Percentiles rank a stretch among this genome's conserved stretches.
phyloP scores from a whole-genome alignment of 2,113 vertebrate species.

The Pogona vitticeps region DNA sequence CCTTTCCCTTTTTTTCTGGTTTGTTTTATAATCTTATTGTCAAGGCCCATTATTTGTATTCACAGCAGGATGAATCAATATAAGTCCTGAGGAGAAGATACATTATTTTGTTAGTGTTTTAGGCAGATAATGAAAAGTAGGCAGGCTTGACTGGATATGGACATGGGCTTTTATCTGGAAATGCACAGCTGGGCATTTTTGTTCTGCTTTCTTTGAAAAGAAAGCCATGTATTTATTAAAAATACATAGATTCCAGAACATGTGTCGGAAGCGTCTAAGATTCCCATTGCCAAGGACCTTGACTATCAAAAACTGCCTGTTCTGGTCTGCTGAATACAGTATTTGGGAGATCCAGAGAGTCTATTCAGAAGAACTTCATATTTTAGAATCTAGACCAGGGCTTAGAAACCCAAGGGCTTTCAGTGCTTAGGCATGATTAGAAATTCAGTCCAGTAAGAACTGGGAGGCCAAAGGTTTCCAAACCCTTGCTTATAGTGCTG shows the following conservation, averaged over 20 bases:
- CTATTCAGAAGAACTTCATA: background rate
- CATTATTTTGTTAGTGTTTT: constrained; percentile 61
- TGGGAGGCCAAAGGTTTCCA: no score
- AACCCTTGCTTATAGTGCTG: background rate
- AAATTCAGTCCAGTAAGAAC: no score
- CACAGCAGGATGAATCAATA: constrained; percentile 70
- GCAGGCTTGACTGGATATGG: constrained; percentile 1
- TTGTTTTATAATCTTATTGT: constrained; percentile 76
- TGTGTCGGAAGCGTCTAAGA: background rate
- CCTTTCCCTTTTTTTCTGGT: constrained; percentile 51
- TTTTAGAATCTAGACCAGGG: background rate
- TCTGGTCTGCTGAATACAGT: background rate
- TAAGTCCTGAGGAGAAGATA: constrained; percentile 64
- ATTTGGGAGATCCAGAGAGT: background rate
- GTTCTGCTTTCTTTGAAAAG: background rate
- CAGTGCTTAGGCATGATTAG: no score
- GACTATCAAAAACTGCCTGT: background rate
- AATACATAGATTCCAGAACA: background rate
- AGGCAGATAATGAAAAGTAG: constrained; percentile 54
- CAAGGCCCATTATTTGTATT: constrained; percentile 74
- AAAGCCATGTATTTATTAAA: background rate
- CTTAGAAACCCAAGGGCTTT: no score
- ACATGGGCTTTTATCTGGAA: constrained; percentile 41
- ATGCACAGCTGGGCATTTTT: background rate
- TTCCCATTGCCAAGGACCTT: background rate